Evolutionary conservation across 2,113 vertebrate species (phyloP), one percentile per base, ranked within the genome.

Genomic region (Eonycteris spelaea): DNA sequence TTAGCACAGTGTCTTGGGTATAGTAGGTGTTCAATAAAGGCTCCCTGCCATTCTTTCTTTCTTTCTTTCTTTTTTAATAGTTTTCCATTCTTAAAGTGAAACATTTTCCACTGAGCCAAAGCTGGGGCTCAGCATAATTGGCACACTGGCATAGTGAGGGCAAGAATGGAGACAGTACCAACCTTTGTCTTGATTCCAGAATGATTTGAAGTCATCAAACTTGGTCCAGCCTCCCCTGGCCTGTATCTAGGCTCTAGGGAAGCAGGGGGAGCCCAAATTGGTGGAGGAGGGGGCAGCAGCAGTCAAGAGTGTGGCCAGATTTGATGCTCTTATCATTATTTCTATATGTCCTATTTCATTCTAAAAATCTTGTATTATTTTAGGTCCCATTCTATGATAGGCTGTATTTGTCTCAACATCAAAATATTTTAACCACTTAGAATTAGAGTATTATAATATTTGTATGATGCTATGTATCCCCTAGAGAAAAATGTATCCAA

Each of bases 311-410:
- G 3, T 9, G 51, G 51, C 51, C 51, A 51, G 15, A 51, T 51
- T 51, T 51, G 51, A 51, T 51, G 51, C 51, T 51, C 51, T 51
- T 51, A 10, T 86, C 61, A 78, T 86, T 89, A 82, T 91, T 85
- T 95, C 89, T 67, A 51, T 48, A 61, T 53, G 63, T 82, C 21
- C 70, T 96, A 67, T 90, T 74, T 93, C 40, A 84, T 77, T 83
- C 61, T 88, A 80, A 96, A 92, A 63, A 22, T 43, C 1, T 67
- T 67, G 3, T 63, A 59, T 80, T 65, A 84, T 79, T 90, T 87
- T 45, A 40, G 84, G 71, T 86, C 26, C 35, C 63, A 65, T 86
- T 91, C 70, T 40, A 70, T 68, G 71, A 89, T 77, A 65, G 35
- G n/a, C 22, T 65, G 2, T 59, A 74, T 78, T 67, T 65, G 6